Base-by-base conservation (phyloP, 2,113 vertebrate genomes). In the Daubentonia madagascariensis region DNA sequence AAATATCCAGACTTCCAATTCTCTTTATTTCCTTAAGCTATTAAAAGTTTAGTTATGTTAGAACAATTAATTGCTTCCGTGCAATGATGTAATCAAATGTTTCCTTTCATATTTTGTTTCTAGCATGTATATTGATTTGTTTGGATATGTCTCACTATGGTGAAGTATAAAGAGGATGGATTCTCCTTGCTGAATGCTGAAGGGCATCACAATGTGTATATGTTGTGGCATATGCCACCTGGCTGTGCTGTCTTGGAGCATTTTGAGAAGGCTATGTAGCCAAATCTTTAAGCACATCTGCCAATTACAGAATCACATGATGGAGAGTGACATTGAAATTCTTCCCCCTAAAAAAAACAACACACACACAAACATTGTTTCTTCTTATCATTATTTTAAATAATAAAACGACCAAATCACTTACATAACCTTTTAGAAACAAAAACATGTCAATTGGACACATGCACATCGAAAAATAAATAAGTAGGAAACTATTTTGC, bases 141-240 rank as follows among this genome's bases (percentile, higher is more conserved):
- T 30, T 88, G n/a, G 11, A n/a, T 61, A 23, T 85, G 14, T 90
- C n/a, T 81, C 20, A 59, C 25, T 8, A 4, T n/a, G 73, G 32
- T 30, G 16, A 65, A 89, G 2, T 20, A 37, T 16, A 70, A 75
- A 54, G 32, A 20, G 9, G 43, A 25, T 61, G 48, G 37, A 20
- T 61, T 92, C 73, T 89, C 73, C 40, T 92, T 95, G 72, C 3
- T 9, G 52, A 87, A 48, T 40, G 20, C 18, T 92, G 67, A 94
- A 94, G 67, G 95, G 3, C 80, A 87, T 79, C 40, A 85, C 76
- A 83, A 40, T 32, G 5, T 68, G 18, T 48, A 43, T 35, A 9
- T 79, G 48, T 93, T 67, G n/a, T 83, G 61, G 25, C 45, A 79
- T 94, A 67, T 89, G 67, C 87, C 84, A 95, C 61, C 35, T 85